Conservation (phyloP, 2,888 invertebrate genomes). For the Muschampia plurimacula region DNA sequence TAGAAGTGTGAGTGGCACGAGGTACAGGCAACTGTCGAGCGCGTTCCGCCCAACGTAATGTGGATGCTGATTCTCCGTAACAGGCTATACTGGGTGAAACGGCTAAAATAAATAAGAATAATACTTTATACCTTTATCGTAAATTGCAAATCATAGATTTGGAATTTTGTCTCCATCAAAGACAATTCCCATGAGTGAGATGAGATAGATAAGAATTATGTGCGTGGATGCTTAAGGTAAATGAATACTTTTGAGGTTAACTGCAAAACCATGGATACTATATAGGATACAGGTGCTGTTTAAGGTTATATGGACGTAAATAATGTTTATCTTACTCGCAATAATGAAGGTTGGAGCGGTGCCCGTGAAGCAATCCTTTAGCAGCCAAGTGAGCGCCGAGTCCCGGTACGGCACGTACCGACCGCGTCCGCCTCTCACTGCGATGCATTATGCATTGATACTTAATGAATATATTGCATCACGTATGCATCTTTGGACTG, state of each 20-base stretch:
- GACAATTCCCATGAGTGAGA: no score
- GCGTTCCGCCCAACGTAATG: slow-evolving; percentile 92
- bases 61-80: slow-evolving; percentile 93
- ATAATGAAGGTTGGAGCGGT: slow-evolving; percentile 92
- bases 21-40: slow-evolving; percentile 87
- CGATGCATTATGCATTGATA: not conserved
- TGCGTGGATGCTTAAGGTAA: no score
- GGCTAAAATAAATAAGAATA: slow-evolving; percentile 76
- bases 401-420: slow-evolving; percentile 92
- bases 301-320: slow-evolving; percentile 29
- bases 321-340: slow-evolving; percentile 87
- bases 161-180: no score
- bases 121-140: not conserved
- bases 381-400: slow-evolving; percentile 92
- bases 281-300: not conserved
- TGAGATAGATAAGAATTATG: no score
- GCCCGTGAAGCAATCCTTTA: slow-evolving; percentile 92
- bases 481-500: no score
- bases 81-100: slow-evolving; percentile 91
- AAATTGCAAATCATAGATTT: not conserved
- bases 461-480: no score
- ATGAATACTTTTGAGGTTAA: no score
- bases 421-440: slow-evolving; percentile 68
- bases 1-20: slow-evolving; percentile 47
- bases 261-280: no score